Evolutionary conservation across 2,888 invertebrate species (phyloP).

Genomic region (Cheilosia vernalis): DNA sequence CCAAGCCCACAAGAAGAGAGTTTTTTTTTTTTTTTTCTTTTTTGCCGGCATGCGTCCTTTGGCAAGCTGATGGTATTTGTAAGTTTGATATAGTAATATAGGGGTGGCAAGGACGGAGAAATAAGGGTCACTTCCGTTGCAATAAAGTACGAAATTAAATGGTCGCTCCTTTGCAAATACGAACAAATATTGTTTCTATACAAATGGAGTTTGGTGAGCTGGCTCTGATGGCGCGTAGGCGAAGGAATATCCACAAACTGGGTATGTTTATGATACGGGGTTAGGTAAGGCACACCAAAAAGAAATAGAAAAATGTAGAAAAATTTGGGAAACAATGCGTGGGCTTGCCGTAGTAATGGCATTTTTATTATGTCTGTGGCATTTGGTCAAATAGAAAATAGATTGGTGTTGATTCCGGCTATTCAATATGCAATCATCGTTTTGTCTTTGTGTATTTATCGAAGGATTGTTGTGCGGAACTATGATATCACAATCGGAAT

Average conservation of each 20-base stretch:
- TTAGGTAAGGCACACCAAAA: background rate
- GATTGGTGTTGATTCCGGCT: conserved; percentile 6
- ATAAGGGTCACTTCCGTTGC: conserved; percentile 39
- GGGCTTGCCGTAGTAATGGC: conserved; percentile 51
- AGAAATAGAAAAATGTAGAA: background rate
- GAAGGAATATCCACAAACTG: conserved; percentile 10
- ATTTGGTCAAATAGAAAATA: conserved; percentile 45
- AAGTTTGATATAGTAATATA: conserved; percentile 25
- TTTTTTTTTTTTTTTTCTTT: background rate
- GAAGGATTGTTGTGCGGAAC: conserved; percentile 2
- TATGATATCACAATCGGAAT: conserved; percentile 6
- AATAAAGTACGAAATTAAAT: conserved; percentile 51
- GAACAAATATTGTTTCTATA: background rate
- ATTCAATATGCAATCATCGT: conserved; percentile 31
- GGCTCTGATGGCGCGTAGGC: conserved; percentile 19
- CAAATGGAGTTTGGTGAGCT: conserved; percentile 38
- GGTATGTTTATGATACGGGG: conserved; percentile 7
- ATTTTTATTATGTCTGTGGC: conserved; percentile 45
- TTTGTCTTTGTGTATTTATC: conserved; percentile 6
- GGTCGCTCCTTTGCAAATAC: conserved; percentile 4
- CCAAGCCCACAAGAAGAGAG: conserved; percentile 8
- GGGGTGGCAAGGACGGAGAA: conserved; percentile 4
- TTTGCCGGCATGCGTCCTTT: conserved; percentile 4
- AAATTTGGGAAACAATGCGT: conserved; percentile 15
- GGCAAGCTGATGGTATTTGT: conserved; percentile 9